Evolutionary conservation across 2,888 invertebrate genomes (phyloP).

Genomic region (Philaethria dido): DNA sequence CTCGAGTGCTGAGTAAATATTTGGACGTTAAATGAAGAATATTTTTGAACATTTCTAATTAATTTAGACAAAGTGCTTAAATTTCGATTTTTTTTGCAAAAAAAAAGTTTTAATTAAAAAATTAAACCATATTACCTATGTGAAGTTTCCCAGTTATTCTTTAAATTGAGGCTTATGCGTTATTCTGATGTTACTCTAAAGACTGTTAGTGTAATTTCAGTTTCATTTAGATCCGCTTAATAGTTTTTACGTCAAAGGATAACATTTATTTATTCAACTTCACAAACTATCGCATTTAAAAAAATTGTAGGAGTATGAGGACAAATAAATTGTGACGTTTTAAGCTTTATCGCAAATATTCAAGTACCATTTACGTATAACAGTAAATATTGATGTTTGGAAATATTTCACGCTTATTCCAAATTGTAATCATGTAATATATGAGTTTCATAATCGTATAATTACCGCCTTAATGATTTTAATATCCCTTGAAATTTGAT

Average conservation of each 20-base stretch:
- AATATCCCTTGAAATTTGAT: slow-evolving; percentile 17
- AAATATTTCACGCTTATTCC: neutral
- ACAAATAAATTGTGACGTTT: neutral
- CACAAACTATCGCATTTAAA: neutral
- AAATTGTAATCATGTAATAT: slow-evolving; percentile 6
- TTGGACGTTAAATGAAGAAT: slow-evolving; percentile 39
- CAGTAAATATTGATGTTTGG: neutral
- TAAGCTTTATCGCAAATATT: neutral
- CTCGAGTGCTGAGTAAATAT: slow-evolving; percentile 35
- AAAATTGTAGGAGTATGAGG: neutral
- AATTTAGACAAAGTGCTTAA: slow-evolving; percentile 2
- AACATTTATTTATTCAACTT: too few species aligned
- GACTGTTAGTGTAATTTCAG: too few species aligned
- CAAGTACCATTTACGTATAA: neutral
- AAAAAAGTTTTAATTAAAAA: too few species aligned
- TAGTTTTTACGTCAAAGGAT: too few species aligned
- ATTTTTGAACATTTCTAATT: slow-evolving; percentile 17
- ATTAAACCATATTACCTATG: too few species aligned
- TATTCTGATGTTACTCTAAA: too few species aligned
- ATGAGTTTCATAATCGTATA: neutral
- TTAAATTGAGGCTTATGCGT: too few species aligned
- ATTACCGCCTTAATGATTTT: slow-evolving; percentile 19
- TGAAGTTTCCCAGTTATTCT: too few species aligned
- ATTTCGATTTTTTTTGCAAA: neutral
- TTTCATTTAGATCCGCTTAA: too few species aligned